Evolutionary conservation across 2,113 vertebrate species (phyloP), one percentile per base, ranked within the genome.

Genomic region (Scortum barcoo): DNA sequence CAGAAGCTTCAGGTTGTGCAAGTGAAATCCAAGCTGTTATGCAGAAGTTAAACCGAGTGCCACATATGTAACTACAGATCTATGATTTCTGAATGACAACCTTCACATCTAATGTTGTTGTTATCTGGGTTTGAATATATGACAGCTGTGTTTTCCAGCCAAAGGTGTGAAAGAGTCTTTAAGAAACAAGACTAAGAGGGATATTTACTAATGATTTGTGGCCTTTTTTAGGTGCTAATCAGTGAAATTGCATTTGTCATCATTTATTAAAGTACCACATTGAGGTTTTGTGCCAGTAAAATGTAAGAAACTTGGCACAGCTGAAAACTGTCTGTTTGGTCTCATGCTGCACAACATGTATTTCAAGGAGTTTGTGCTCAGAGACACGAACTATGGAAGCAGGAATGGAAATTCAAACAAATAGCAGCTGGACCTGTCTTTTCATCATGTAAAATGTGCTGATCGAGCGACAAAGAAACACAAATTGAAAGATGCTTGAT

Each of bases 161-260:
- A 30, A 58, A 30, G 26, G 26, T 30, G 56, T 58, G 28, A 9
- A 8, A 14, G 10, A 30, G 7, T 42, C 40, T 42, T 42, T 42
- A 42, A 42, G 40, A 42, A 40, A 40, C 38, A 40, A 42, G 40
- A 42, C 9, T 42, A 42, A 42, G 40, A 11, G 1, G 3, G 40
- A 11, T 42, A 42, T 42, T 42, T 40, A 40, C 38, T 40, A 40
- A 40, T 9, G 16, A 14, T 38, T 6, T 40, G 8, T n/a, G 20
- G 61, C 20, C n/a, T n/a, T 3, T 42, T 24, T 3, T 42, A 46
- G 14, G 16, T 28, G 42, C 12, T 67, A 53, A n/a, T 46, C 17
- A 57, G 48, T 77, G 40, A 72, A 30, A n/a, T 50, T 54, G 26
- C 46, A 62, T 62, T 76, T 53, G 46, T 36, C 0, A 22, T 14